Conservation (phyloP, 2,113 vertebrate species). For the Equus quagga region DNA sequence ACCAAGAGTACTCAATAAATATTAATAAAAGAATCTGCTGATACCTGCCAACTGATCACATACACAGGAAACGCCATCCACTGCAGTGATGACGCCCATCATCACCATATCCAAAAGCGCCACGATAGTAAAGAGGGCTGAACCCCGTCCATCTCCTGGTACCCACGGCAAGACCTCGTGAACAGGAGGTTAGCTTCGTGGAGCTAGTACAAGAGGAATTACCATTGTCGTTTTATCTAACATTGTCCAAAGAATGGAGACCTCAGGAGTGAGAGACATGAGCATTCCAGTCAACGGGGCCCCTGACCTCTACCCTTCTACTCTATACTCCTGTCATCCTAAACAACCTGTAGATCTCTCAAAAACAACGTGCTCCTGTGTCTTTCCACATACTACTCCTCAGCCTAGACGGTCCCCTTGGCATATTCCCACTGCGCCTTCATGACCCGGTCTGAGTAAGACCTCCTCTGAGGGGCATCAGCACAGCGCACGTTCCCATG, state of each 20-base stretch:
- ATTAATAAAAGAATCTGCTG: not conserved
- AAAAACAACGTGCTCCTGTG: not conserved
- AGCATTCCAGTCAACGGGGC: not conserved
- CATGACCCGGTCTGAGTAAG: not conserved
- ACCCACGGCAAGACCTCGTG: not conserved
- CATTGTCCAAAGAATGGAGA: not conserved
- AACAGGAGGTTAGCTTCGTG: not conserved
- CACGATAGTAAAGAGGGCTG: not conserved
- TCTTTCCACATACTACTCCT: not conserved
- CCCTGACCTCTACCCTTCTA: not conserved
- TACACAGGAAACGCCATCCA: not conserved
- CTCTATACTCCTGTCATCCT: not conserved
- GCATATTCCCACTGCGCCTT: not conserved
- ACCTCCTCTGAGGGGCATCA: not conserved
- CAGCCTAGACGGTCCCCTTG: not conserved
- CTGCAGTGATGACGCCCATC: not conserved
- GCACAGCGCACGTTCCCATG: too few species aligned
- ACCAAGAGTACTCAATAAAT: not conserved
- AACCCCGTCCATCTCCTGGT: not conserved
- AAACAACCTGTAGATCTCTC: not conserved
- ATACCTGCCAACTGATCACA: not conserved
- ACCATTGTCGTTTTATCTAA: not conserved
- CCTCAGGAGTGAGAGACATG: not conserved
- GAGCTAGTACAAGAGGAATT: not conserved
- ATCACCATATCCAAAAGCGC: not conserved